Base-by-base conservation (phyloP, 92 coral and sea anemone species). In the Epizoanthus illoricatus region DNA sequence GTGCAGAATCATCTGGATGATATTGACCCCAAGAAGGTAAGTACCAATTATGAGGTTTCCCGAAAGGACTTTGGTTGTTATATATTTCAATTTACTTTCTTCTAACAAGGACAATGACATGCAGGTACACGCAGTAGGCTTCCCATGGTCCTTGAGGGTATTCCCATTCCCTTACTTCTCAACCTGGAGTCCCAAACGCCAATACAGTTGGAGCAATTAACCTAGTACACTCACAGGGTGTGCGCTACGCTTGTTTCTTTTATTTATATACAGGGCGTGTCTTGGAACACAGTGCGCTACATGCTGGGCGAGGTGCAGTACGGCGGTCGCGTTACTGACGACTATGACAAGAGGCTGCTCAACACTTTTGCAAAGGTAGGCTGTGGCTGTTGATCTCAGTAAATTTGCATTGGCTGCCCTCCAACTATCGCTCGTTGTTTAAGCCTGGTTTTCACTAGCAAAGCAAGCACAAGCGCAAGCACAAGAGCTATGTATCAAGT, bases 231-330 rank as follows among this genome's bases (percentile, higher is more conserved):
- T 72, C 5, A 78, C 17, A 17, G n/a, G 9, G 17, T 57, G 8
- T 24, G 17, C 61, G 2, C 67, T 33, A 10, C 40, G 7, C 23
- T 21, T 40, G 12, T n/a, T 28, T 58, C n/a, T 8, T 66, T 41
- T 49, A 11, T 43, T 67, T 15, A 16, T 45, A 43, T 18, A 18
- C 65, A 93, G 97, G 97, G 97, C 65, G 89, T 93, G 65, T 93
- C 97, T n/a, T 93, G 97, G 97, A 93, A 93, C 80, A 93, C 97
- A 19, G 94, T 93, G 55, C 91, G 97, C 5, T 93, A 93, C 88
- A 93, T 93, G 97, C 81, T 93, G 69, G 97, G 97, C 41, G 97
- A 93, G 78, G 97, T 93, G 21, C 97, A 93, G 87, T 93, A 93
- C 79, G 97, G 97, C 4, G 97, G 97, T 49, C 79, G 97, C 62